Conservation (phyloP, 2,888 invertebrate species). For the Hipparchia sbordonii region DNA sequence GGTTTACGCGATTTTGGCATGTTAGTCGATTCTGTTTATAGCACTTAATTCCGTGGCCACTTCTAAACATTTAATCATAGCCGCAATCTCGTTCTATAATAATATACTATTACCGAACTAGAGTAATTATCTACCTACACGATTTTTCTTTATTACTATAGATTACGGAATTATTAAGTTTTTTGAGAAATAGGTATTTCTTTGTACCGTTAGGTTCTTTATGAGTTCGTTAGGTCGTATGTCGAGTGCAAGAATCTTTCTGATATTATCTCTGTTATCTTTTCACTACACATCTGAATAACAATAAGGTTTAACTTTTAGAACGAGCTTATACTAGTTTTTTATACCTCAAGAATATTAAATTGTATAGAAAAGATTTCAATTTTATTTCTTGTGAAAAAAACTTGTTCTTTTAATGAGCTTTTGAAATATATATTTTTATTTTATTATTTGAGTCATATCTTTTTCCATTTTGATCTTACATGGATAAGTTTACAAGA, state of each 20-base stretch:
- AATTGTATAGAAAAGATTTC: no score
- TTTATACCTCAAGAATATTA: no score
- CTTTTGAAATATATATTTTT: no score
- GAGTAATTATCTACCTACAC: conserved; percentile 38
- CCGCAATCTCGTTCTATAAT: conserved; percentile 61
- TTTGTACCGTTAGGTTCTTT: conserved; percentile 31
- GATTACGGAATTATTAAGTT: conserved; percentile 33
- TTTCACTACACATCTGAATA: no score
- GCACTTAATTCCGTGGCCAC: conserved; percentile 48
- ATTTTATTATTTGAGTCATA: no score
- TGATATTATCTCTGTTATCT: no score
- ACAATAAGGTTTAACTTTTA: no score
- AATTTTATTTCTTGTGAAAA: no score
- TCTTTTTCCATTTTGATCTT: no score
- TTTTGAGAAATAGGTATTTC: conserved; percentile 27
- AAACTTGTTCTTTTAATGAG: no score
- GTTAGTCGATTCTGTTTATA: conserved; percentile 61
- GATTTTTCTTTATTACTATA: conserved; percentile 30
- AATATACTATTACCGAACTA: conserved; percentile 44
- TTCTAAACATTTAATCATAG: conserved; percentile 58
- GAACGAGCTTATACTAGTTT: no score
- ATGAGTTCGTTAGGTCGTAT: conserved; percentile 33
- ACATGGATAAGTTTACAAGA: background rate
- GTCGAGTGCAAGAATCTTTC: no score
- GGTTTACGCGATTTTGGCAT: conserved; percentile 70